Base-by-base conservation (phyloP, 1,140 invertebrate genomes). In the Megathymus violae region DNA sequence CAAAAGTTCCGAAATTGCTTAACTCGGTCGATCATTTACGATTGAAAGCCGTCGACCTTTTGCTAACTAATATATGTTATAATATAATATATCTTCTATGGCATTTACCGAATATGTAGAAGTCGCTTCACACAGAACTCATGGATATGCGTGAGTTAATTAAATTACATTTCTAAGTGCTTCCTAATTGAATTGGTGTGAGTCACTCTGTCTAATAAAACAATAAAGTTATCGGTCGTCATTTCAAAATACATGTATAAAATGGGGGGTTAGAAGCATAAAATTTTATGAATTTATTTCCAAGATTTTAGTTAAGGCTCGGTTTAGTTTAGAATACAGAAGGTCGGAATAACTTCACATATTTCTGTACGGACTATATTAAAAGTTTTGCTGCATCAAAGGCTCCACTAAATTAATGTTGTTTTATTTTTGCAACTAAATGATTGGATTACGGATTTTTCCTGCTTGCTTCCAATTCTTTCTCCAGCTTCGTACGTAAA, bases 81-180 rank as follows among this genome's bases (percentile, higher is more conserved):
- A n/a, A n/a, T n/a, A n/a, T n/a, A n/a, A n/a, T n/a, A n/a, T n/a
- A n/a, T n/a, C n/a, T n/a, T n/a, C n/a, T n/a, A n/a, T n/a, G n/a
- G n/a, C n/a, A n/a, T n/a, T 19, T 44, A 44, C 15, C 3, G 17
- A 22, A 22, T 25, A 46, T 22, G 17, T 46, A 6, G 7, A 31
- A 31, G 4, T 31, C 27, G 7, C 4, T 9, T 36, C 17, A 9
- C 31, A 27, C 1, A 41, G 38, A 41, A 25, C 36, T n/a, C 38
- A 52, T 36, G 51, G n/a, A n/a, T 36, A 40, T 56, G 52, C 52
- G 52, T 56, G 38, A 31, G 22, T 56, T 56, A 56, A 56, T 44
- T 44, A 44, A 43, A 27, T 56, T 56, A 27, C 40, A 56, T 56
- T 40, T 34, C 43, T 56, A 56, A 56, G 52, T 56, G 52, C 52